Conservation (phyloP, 2,888 invertebrate species). For the Ectropis crepuscularia region DNA sequence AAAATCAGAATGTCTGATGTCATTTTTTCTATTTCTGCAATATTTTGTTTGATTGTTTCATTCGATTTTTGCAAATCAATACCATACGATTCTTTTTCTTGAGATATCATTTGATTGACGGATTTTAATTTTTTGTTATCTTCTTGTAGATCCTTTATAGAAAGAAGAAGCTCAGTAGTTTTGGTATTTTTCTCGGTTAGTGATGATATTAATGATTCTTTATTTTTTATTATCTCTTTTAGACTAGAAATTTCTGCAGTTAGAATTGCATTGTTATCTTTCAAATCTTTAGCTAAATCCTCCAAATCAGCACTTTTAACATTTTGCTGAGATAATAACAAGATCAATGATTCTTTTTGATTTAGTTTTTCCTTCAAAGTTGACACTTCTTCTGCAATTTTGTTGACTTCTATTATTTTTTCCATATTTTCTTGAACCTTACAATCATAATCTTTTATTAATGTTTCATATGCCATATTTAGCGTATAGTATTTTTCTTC, state of each 20-base stretch:
- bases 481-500: slow-evolving; percentile 51
- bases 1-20: slow-evolving; percentile 66
- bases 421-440: slow-evolving; percentile 57
- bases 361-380: slow-evolving; percentile 52
- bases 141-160: slow-evolving; percentile 49
- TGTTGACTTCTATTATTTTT: slow-evolving; percentile 50
- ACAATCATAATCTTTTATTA: slow-evolving; percentile 54
- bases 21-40: slow-evolving; percentile 65
- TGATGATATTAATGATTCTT: slow-evolving; percentile 52
- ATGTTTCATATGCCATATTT: slow-evolving; percentile 49
- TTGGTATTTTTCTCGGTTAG: slow-evolving; percentile 49
- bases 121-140: slow-evolving; percentile 58
- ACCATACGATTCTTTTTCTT: slow-evolving; percentile 64
- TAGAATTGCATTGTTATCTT: slow-evolving; percentile 55
- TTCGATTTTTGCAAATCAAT: slow-evolving; percentile 66
- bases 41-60: slow-evolving; percentile 61
- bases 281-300: slow-evolving; percentile 47
- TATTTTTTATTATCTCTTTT: slow-evolving; percentile 50
- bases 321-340: slow-evolving; percentile 48
- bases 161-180: slow-evolving; percentile 50
- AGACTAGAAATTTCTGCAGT: slow-evolving; percentile 54
- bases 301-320: slow-evolving; percentile 49
- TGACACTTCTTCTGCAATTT: slow-evolving; percentile 57
- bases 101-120: slow-evolving; percentile 58
- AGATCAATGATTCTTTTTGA: slow-evolving; percentile 54